Conservation (phyloP, 2,797 vertebrate species). For the Myiothlypis coronata region DNA sequence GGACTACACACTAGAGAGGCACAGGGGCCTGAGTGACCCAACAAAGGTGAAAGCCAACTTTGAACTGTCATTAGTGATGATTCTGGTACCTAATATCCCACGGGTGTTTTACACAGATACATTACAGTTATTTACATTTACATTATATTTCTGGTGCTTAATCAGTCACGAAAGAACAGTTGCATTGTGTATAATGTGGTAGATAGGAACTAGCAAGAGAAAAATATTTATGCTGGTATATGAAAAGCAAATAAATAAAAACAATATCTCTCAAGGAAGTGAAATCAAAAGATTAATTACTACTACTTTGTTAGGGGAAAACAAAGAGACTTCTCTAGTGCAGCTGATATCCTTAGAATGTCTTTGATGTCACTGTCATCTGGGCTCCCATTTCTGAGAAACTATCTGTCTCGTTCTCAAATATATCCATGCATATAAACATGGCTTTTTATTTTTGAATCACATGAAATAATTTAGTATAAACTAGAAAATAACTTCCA, state of each 20-base stretch:
- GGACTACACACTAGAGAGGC: background rate
- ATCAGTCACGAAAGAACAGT: background rate
- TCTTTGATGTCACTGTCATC: background rate
- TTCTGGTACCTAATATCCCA: background rate
- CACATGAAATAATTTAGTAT: background rate
- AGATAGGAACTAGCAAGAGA: background rate
- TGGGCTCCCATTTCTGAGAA: background rate
- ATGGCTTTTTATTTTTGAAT: constrained; percentile 27
- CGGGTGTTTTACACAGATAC: background rate
- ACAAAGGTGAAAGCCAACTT: background rate
- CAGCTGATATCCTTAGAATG: background rate
- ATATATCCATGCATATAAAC: background rate
- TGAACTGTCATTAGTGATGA: background rate
- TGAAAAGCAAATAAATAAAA: background rate
- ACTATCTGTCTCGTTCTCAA: background rate
- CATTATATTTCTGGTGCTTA: background rate
- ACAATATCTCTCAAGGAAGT: background rate
- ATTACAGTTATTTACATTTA: background rate
- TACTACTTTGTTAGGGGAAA: background rate
- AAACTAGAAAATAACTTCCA: constrained; percentile 44
- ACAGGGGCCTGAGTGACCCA: background rate
- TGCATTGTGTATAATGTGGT: background rate
- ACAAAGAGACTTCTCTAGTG: background rate
- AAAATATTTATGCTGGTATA: background rate
- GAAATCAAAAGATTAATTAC: background rate